These are phyloP conservation scores for Drosophila aldrichi DNA, from an alignment of 2,888 invertebrate species.

Conservation along the genomic window DNA sequence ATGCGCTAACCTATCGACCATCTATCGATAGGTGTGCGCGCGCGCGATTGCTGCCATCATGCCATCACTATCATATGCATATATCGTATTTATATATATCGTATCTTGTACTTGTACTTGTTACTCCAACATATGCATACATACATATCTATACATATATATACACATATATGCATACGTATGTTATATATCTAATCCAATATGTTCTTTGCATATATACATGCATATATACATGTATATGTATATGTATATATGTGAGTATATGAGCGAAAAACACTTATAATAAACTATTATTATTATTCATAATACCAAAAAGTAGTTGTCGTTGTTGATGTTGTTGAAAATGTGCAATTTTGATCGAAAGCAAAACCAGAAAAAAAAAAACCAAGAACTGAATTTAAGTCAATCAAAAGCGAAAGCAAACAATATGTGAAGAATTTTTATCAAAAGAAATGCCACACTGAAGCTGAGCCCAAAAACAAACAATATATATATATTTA, in stretches of 20 bases:
- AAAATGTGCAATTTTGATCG: conserved; percentile 84
- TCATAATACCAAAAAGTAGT: conserved; percentile 82
- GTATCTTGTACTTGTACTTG: conserved; percentile 42
- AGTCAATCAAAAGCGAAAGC: conserved; percentile 19
- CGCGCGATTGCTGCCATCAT: conserved; percentile 16
- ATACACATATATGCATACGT: conserved; percentile 38
- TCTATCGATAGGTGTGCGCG: conserved; percentile 50
- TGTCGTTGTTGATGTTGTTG: conserved; percentile 85
- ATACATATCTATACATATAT: conserved; percentile 34
- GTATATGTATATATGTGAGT: conserved; percentile 36
- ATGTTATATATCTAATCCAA: conserved; percentile 26
- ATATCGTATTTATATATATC: conserved; percentile 35
- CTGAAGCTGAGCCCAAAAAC: conserved; percentile 56
- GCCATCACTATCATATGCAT: conserved; percentile 39
- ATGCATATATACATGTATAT: conserved; percentile 17
- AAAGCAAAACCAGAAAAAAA: conserved; percentile 59
- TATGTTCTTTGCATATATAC: conserved; percentile 29
- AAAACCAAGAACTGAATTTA: conserved; percentile 4
- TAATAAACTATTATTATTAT: conserved; percentile 73
- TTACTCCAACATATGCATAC: conserved; percentile 39
- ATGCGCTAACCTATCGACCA: conserved; percentile 11
- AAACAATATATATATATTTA: conserved; percentile 13
- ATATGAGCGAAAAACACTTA: conserved; percentile 62
- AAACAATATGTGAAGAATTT: conserved; percentile 56
- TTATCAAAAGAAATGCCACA: conserved; percentile 63